Base-by-base conservation (phyloP, 2,888 invertebrate species). In the Pemphredon lugubris region DNA sequence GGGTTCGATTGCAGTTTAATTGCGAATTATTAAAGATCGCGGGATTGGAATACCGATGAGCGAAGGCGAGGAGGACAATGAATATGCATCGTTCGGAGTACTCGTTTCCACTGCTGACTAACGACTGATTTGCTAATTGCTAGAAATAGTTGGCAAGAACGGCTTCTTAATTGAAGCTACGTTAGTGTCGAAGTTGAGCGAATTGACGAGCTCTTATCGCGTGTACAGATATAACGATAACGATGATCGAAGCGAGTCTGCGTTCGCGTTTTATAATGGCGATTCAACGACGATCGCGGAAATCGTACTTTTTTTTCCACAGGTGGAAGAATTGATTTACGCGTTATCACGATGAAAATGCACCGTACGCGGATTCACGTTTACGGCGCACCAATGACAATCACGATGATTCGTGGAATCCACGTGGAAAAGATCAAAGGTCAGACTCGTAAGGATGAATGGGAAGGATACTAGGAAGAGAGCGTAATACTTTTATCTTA, bases 81-180 rank as follows among this genome's bases (percentile, higher is more conserved):
- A 59, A 55, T 51, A 54, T 69, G 42, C 58, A 55, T 60, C 48
- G 63, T 47, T 2, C 40, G 14, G 51, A 34, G 39, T 32, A 39
- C 48, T 45, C 37, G 40, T 45, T 37, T 16, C 37, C 34, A 39
- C 14, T 16, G 55, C 55, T 57, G 75, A 63, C 63, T 58, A 50
- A 63, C 67, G 48, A 58, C 66, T 34, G 67, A 64, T 67, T n/a
- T 32, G 64, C 53, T 75, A 70, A 74, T 73, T 70, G 66, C 44
- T 58, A 58, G 39, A 61, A 54, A 75, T 73, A 73, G 61, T 73
- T 50, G 54, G 48, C 16, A 50, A n/a, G 50, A 55, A 18, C 63
- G 64, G 32, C 48, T 65, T 26, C 53, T 72, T 73, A 67, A 59
- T 55, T 54, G 58, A 20, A 9, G 23, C 7, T 9, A 23, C 30